Base-by-base conservation (phyloP, 2,888 invertebrate genomes). In the Microplitis manilae region DNA sequence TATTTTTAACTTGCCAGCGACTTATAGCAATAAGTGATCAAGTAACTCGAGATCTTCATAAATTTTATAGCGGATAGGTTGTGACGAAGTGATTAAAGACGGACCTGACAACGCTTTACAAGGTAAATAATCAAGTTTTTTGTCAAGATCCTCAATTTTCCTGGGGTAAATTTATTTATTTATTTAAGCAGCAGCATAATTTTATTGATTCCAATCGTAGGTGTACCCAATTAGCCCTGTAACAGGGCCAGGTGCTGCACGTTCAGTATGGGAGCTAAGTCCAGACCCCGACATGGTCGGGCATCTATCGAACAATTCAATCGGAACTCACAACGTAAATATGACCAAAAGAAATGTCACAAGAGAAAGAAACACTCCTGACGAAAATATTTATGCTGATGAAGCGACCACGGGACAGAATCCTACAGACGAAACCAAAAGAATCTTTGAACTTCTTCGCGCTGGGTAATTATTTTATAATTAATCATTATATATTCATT, bases 241-340 rank as follows among this genome's bases (percentile, higher is more conserved):
- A 67, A 89, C 96, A 81, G 95, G 95, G 91, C 96, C 96, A 91
- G 96, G 96, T 93, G 95, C 95, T 91, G 96, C 96, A 91, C 95
- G 95, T 90, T 96, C 95, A 91, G 96, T 96, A 90, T 96, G 96
- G 96, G 95, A 95, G 90, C 92, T 95, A 92, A 90, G 90, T 82
- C 90, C 90, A 81, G 90, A 90, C 81, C 90, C 90, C 81, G 90
- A 90, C 84, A 88, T 89, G 87, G 88, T 89, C 81, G 89, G 87
- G 82, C 88, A 88, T 84, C 84, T 90, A 82, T 86, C 88, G 78
- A 88, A 87, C 84, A 89, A 86, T 84, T 87, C 86, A 20, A 87
- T 90, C 13, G 84, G 84, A 17, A 84, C 84, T 9, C 87, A 86
- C 77, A 87, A 84, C 76, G 82, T 82, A 75, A 81, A 80, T 60